phyloP scores from a whole-genome alignment of 1,140 invertebrate genomes.

The Sinonovacula constricta region DNA sequence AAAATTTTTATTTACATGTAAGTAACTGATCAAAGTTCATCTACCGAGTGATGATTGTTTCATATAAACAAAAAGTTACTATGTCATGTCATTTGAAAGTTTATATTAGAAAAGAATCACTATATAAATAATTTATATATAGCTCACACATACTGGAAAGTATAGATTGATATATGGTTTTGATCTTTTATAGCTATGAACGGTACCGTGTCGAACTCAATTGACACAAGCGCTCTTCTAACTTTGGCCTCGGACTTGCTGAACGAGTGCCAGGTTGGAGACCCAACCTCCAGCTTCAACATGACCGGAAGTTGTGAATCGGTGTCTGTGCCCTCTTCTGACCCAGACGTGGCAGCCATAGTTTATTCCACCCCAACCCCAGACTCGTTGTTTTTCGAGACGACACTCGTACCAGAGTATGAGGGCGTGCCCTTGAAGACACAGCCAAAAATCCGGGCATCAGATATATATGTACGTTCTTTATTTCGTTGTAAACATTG shows the following conservation, averaged over 20 bases:
- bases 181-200: slow-evolving; percentile 14
- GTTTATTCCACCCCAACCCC: slow-evolving; percentile 30
- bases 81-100: not conserved
- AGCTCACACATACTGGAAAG: too few species aligned
- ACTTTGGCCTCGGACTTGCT: slow-evolving; percentile 24
- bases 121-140: too few species aligned
- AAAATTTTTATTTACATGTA: too few species aligned
- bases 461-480: slow-evolving; percentile 30
- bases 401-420: slow-evolving; percentile 6
- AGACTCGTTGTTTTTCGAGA: slow-evolving; percentile 24
- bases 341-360: slow-evolving; percentile 1
- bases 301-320: slow-evolving; percentile 20
- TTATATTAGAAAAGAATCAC: not conserved
- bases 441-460: slow-evolving; percentile 31
- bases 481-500: too few species aligned
- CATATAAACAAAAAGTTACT: not conserved
- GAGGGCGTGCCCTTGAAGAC: slow-evolving; percentile 20
- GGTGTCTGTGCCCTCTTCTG: slow-evolving; percentile 14
- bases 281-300: slow-evolving; percentile 19
- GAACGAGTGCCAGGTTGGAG: slow-evolving; percentile 44
- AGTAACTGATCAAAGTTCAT: too few species aligned
- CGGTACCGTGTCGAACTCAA: slow-evolving; percentile 8
- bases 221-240: slow-evolving; percentile 16
- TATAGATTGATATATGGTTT: too few species aligned
- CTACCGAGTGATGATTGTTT: not conserved